Percentiles rank a stretch among this genome's conserved stretches.
These are phyloP conservation scores for Xerus inauris DNA, from an alignment of 2,113 vertebrate genomes.

Conservation along the genomic window DNA sequence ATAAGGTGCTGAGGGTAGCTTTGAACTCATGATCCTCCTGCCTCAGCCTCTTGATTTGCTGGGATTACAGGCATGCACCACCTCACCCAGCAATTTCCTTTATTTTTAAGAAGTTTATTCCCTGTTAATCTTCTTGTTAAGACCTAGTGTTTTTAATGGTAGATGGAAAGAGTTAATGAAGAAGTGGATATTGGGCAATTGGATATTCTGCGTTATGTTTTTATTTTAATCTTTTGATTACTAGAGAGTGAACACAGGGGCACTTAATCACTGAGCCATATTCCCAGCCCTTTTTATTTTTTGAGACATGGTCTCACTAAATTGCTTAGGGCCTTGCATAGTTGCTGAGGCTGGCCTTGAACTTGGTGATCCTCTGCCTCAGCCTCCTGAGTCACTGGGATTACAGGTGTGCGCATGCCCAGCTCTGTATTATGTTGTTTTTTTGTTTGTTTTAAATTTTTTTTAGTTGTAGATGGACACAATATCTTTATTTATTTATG, in stretches of 20 bases:
- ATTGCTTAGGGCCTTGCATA: neutral
- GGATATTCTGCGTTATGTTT: neutral
- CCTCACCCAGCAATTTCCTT: neutral
- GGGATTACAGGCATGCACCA: too few species aligned
- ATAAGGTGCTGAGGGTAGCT: too few species aligned
- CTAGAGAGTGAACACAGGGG: neutral
- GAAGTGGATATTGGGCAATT: neutral
- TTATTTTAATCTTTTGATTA: neutral
- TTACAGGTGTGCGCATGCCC: too few species aligned
- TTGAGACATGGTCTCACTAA: neutral
- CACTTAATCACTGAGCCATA: neutral
- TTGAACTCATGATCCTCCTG: too few species aligned
- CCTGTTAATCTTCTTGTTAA: neutral
- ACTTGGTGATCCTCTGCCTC: too few species aligned
- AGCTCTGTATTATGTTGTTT: neutral
- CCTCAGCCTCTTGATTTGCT: too few species aligned
- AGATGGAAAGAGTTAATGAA: constrained; percentile 35
- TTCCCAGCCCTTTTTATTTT: neutral
- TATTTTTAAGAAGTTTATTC: constrained; percentile 11
- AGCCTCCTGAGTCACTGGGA: too few species aligned
- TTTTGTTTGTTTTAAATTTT: too few species aligned
- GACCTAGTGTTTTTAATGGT: neutral
- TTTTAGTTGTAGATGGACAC: too few species aligned
- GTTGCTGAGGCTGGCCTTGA: too few species aligned
- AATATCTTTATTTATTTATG: too few species aligned